Evolutionary conservation across 2,113 vertebrate species (phyloP), one percentile per base, ranked within the genome.

Genomic region (Rhadina sibilatrix): DNA sequence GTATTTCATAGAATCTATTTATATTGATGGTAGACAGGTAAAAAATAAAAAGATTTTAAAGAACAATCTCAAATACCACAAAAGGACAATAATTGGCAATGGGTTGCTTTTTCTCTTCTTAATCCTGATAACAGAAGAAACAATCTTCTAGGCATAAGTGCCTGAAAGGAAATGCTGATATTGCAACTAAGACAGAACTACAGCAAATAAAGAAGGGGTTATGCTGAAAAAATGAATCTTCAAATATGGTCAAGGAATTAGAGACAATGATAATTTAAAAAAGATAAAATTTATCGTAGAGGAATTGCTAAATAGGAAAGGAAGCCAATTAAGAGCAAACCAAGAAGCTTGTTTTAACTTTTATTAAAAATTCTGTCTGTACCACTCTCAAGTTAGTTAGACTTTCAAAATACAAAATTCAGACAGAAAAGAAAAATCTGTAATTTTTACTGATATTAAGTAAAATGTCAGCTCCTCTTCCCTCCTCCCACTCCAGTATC

Each of bases 401-500:
- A 52, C 6, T 57, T 63, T 35, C 37, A 53, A 68, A 79, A 65
- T 6, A 61, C 4, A 52, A 89, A 59, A 3, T 54, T 38, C 9
- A 68, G 9, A 35, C 1, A 53, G 15, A 21, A 33, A 56, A 11
- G 0, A 53, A 47, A 68, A 52, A 18, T 6, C 11, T 38, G 2
- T 40, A 64, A 22, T 56, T 88, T 74, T 79, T 68, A 49, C 10
- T 10, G 5, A 31, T 59, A 79, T 42, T 37, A 19, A 76, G 15
- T 1, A 17, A 7, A 68, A 76, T n/a, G 83, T 83, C n/a, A 89
- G 2, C 3, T 57, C 9, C 5, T 6, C 4, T 38, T 5, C 9
- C 11, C 14, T 25, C 8, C 1, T 8, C 2, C 1, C 7, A 12
- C 1, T 27, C 3, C 3, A 14, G 4, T 35, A 88, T 61, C 6